Base-by-base conservation (phyloP, 2,113 vertebrate genomes). In the Tenrec ecaudatus region DNA sequence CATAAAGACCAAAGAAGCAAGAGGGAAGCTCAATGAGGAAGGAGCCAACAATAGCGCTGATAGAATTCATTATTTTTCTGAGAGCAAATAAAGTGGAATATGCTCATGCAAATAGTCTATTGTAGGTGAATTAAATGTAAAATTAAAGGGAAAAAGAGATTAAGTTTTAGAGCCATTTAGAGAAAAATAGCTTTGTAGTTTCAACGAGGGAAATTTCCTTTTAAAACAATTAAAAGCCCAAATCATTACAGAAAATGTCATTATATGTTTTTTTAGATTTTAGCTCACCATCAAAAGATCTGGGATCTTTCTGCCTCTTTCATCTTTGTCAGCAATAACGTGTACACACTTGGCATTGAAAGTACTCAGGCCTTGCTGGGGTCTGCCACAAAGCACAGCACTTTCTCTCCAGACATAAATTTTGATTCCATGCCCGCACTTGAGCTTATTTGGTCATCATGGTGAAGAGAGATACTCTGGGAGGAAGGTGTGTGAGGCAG, bases 161-260 rank as follows among this genome's bases (percentile, higher is more conserved):
- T 80, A 14, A 6, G 16, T 53, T 90, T 95, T 82, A 64, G 58
- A 83, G 82, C 23, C 82, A 90, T 87, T 47, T 29, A 79, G 43
- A 73, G 7, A 57, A 57, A 83, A 76, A 53, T 16, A 73, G 11
- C 10, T 79, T 31, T 40, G 29, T 60, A 22, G 71, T 0, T 2
- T 66, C 36, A 82, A 86, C 31, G 47, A 36, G 64, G 33, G 8
- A 53, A 20, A 77, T 25, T 90, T 86, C 25, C 40, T 62, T 62
- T 62, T 62, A 62, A 62, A 14, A 62, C 0, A 29, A 40, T 47
- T 60, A 78, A 27, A 1, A 79, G 3, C 8, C 66, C 53, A 82
- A 38, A 66, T 6, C 2, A 9, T 78, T 36, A 69, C 53, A 3
- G 19, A n/a, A 82, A 91, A 82, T 36, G 15, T 0, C 6, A 47